Base-by-base conservation (phyloP, 2,113 vertebrate genomes). In the Xenus cinereus region DNA sequence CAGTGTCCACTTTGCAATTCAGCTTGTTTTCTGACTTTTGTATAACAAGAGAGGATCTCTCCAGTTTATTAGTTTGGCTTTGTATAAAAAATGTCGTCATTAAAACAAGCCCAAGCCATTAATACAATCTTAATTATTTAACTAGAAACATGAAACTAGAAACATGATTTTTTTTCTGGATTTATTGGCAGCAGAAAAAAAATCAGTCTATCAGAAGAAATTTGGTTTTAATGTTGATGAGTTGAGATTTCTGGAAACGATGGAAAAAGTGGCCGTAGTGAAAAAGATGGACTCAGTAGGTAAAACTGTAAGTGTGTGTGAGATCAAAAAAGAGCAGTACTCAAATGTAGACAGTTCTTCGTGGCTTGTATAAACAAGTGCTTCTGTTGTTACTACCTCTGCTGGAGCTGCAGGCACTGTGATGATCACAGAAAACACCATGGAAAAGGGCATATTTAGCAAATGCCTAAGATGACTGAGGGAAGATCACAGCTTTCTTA, bases 281-380 rank as follows among this genome's bases (percentile, higher is more conserved):
- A 2, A 75, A 86, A 87, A 86, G 79, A 51, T 45, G 9, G 46
- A 63, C 73, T 75, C 60, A 77, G 53, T 30, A 81, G 83, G 83
- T 93, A 81, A 89, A 94, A 90, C 64, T 78, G 12, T 60, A 80
- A 77, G 46, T 68, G 63, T 73, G 23, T 68, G 39, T 53, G 67
- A 96, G 94, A 92, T 93, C 81, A 89, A 93, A 96, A 95, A 93
- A 57, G 54, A 94, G 5, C 43, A 83, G 82, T 78, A 66, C 67
- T 83, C 59, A 87, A 37, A 93, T 26, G 63, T 60, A 96, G 96
- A 90, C 87, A 86, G 91, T 78, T 81, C 89, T 95, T 77, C 84
- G 51, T 92, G 92, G 84, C 96, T 96, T 96, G 96, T 96, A 93
- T 95, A 95, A 96, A 96, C 94, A 95, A 96, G 97, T 84, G 83